Base-by-base conservation (phyloP, 1,140 invertebrate species). In the Muscidifurax raptorellus region DNA sequence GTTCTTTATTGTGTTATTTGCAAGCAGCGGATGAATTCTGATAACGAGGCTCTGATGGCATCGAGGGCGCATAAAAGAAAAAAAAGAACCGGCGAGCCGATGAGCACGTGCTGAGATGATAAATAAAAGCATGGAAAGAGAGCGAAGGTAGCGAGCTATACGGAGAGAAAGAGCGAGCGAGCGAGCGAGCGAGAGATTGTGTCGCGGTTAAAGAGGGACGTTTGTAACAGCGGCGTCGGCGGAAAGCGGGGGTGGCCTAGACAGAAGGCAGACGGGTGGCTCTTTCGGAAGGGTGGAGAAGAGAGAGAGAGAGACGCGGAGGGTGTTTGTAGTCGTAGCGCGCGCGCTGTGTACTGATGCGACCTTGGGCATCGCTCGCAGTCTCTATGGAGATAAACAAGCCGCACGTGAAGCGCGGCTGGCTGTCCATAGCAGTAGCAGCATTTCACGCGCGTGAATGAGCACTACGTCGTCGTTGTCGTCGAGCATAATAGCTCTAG, bases 311-410 rank as follows among this genome's bases (percentile, higher is more conserved):
- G 83, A 15, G 32, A 18, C 2, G 32, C 69, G 40, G 84, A 72
- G 85, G 74, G 83, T 85, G 85, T 84, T 89, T 89, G 89, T 87
- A 86, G 88, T 86, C 87, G 86, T 27, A 13, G 0, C 10, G 22
- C 10, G 27, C 66, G 66, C 18, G 25, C 1, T 3, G 10, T 18
- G 84, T 4, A 86, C 86, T 88, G n/a, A n/a, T n/a, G 87, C 87
- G 90, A 91, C 90, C 90, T 91, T 91, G 90, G 87, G 88, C 88
- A 91, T 90, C 89, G 89, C 89, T 90, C 86, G n/a, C n/a, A 87
- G 88, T 89, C 90, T 90, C 89, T 87, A 90, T 88, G 87, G 88
- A 89, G 90, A 91, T 90, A 90, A 90, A 90, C 89, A 90, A 89
- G 89, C 86, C 86, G 47, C 13, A 86, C 86, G 88, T 82, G 80